Percentiles rank a stretch among this genome's conserved stretches.
phyloP scores from a whole-genome alignment of 2,888 invertebrate species.

The Cephus pygmeus region DNA sequence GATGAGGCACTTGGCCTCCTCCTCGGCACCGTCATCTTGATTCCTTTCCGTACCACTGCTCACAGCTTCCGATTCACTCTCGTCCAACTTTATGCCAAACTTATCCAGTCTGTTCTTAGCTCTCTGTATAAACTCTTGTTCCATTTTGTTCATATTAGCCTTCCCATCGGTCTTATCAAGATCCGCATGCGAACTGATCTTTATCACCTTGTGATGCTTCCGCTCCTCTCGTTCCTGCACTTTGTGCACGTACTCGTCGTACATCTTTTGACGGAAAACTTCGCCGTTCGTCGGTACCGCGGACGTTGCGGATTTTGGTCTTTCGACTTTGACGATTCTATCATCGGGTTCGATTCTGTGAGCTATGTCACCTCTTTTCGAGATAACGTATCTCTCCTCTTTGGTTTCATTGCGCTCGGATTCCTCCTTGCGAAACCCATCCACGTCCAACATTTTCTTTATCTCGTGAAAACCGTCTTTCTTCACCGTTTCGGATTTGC shows the following conservation, averaged over 20 bases:
- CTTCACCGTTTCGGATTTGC: conserved; percentile 36
- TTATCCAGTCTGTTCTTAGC: conserved; percentile 80
- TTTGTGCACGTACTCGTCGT: conserved; percentile 83
- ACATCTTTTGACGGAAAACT: conserved; percentile 83
- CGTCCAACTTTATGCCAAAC: conserved; percentile 75
- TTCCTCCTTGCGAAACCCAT: conserved; percentile 38
- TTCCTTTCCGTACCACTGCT: conserved; percentile 55
- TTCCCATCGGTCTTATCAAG: conserved; percentile 32
- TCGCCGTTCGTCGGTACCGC: conserved; percentile 72
- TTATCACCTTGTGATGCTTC: conserved; percentile 82
- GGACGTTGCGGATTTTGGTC: conserved; percentile 58
- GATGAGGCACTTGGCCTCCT: conserved; percentile 71
- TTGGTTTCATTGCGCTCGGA: conserved; percentile 34
- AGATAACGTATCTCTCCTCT: conserved; percentile 28
- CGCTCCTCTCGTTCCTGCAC: conserved; percentile 83
- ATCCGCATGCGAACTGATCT: conserved; percentile 73
- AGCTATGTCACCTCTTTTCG: conserved; percentile 21
- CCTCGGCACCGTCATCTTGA: conserved; percentile 34
- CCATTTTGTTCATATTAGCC: conserved; percentile 68
- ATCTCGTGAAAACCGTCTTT: conserved; percentile 39
- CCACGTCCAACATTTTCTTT: conserved; percentile 27
- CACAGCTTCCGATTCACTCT: conserved; percentile 73
- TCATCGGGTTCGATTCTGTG: conserved; percentile 24
- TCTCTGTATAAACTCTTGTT: conserved; percentile 81
- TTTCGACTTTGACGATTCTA: conserved; percentile 23